Evolutionary conservation across 2,888 invertebrate species (phyloP), one percentile per base, ranked within the genome.

Genomic region (Eurois occulta): DNA sequence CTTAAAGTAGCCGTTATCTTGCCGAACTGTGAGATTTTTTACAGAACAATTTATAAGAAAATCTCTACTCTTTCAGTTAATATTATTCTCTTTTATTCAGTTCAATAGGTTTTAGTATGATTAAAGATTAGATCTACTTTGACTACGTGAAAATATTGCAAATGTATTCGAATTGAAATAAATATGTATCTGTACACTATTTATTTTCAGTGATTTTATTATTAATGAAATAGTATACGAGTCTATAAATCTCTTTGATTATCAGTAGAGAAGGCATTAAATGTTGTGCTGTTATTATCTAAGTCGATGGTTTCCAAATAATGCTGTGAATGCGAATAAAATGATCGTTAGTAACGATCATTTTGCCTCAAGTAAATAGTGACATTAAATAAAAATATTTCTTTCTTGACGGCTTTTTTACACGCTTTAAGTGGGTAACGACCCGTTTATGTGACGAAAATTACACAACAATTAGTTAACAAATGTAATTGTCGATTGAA

Each of bases 1-100:
- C 85, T 72, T 84, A 80, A 87, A 89, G 88, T 88, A 87, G 86
- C 73, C 83, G 83, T 86, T 89, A 83, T 80, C 81, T 86, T 84
- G 83, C 84, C 81, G 86, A 89, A 81, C 79, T 81, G 75, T 41
- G 75, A 82, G 70, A 76, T 87, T 88, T 89, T 87, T 87, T 72
- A 65, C 46, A 58, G 75, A 78, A 84, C 72, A 81, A 88, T 89
- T 88, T 90, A 86, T 88, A 28, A 62, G 64, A 70, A 78, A 78
- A 81, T 77, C 64, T 78, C 75, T 64, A 69, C 58, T 79, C 69
- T 28, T 72, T 28, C 52, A 55, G 64, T 24, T 83, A 62, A 35
- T 77, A 74, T 75, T 67, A 18, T 72, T 65, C 64, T 6, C 24
- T 70, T 74, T 77, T 77, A 46, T 84, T 81, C 65, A 62, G 52